phyloP scores from a whole-genome alignment of 2,113 vertebrate genomes.

The Uria lomvia region DNA sequence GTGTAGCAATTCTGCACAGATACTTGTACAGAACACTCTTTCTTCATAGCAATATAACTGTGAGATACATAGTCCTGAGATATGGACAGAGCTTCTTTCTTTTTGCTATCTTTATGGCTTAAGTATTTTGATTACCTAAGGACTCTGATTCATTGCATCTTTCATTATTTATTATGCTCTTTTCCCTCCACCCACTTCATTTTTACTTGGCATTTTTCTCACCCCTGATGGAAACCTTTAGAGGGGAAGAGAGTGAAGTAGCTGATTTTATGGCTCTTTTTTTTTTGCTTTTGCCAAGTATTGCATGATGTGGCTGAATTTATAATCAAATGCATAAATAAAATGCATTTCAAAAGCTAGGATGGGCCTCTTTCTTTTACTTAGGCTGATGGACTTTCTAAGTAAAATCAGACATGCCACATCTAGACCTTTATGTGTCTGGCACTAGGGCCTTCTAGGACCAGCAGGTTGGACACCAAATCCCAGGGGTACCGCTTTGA shows the following conservation, averaged over 20 bases:
- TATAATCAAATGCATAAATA: not conserved
- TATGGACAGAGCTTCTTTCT: not conserved
- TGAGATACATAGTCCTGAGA: not conserved
- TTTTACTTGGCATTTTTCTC: not conserved
- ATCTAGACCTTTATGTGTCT: not conserved
- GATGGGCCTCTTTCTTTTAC: not conserved
- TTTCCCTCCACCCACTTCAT: not conserved
- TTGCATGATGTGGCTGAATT: not conserved
- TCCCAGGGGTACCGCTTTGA: not conserved
- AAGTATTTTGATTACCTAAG: not conserved
- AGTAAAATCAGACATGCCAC: not conserved
- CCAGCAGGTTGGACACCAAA: not conserved
- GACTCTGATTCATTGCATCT: not conserved
- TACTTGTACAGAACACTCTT: not conserved
- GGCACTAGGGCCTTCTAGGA: not conserved
- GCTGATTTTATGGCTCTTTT: not conserved
- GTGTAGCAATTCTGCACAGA: not conserved
- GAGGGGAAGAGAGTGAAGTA: not conserved
- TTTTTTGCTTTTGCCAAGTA: not conserved
- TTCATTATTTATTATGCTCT: not conserved
- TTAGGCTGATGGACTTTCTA: not conserved
- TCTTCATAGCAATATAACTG: not conserved
- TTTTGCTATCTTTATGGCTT: not conserved
- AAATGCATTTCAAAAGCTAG: not conserved
- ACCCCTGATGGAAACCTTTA: not conserved